These are phyloP conservation scores for Shargacucullia verbasci DNA, from an alignment of 2,888 invertebrate species.

Conservation along the genomic window DNA sequence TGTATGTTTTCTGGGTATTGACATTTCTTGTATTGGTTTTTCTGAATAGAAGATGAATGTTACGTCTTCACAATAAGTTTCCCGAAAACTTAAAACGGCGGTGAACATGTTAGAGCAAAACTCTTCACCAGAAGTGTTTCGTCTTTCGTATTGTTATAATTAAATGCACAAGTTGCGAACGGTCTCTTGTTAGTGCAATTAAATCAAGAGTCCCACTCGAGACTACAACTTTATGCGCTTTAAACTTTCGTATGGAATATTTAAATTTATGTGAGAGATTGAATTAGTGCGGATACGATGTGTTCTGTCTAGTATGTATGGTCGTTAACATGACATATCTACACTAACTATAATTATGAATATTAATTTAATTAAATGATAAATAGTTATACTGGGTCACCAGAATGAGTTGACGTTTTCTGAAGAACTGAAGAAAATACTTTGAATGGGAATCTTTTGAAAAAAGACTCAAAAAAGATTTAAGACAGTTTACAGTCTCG, in stretches of 20 bases:
- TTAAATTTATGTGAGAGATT: slow-evolving; percentile 25
- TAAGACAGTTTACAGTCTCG: too few species aligned
- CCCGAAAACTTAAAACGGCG: slow-evolving; percentile 22
- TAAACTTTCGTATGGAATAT: slow-evolving; percentile 55
- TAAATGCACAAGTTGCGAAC: slow-evolving; percentile 68
- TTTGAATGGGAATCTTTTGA: too few species aligned
- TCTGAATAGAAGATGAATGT: slow-evolving; percentile 3
- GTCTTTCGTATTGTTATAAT: slow-evolving; percentile 66
- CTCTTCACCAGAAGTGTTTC: slow-evolving; percentile 55
- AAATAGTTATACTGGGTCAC: too few species aligned
- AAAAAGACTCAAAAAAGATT: too few species aligned
- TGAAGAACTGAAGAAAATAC: too few species aligned
- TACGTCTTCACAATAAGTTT: slow-evolving; percentile 11
- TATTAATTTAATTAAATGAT: too few species aligned
- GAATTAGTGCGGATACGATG: slow-evolving; percentile 6
- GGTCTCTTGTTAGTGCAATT: slow-evolving; percentile 76
- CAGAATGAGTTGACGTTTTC: too few species aligned
- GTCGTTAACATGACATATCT: neutral
- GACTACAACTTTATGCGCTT: slow-evolving; percentile 63
- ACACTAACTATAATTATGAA: too few species aligned
- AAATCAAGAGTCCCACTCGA: slow-evolving; percentile 63
- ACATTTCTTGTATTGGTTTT: neutral
- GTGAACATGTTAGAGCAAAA: slow-evolving; percentile 43
- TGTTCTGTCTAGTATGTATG: neutral
- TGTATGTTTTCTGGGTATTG: too few species aligned